Percentiles rank a stretch among this genome's conserved stretches.
phyloP scores from a whole-genome alignment of 2,113 vertebrate genomes.

The Megaceryle maxima region DNA sequence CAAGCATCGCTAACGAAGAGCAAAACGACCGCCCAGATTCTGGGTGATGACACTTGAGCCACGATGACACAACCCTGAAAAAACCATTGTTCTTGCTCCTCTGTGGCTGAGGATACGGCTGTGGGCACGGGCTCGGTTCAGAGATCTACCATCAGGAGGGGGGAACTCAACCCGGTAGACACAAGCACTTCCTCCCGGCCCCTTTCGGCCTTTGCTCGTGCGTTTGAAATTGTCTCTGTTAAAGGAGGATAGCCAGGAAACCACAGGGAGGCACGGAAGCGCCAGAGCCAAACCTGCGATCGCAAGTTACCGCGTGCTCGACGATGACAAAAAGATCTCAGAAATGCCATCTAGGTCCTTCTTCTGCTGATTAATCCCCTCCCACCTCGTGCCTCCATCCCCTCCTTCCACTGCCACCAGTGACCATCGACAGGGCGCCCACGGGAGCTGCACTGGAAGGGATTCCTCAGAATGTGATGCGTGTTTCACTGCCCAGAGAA shows the following conservation, averaged over 20 bases:
- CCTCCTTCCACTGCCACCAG: background rate
- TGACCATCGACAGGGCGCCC: background rate
- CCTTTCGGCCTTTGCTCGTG: background rate
- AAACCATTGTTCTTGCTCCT: background rate
- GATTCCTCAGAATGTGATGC: background rate
- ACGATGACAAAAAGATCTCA: background rate
- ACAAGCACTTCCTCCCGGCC: background rate
- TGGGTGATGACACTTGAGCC: background rate
- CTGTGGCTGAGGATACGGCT: rapidly evolving
- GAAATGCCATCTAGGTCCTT: background rate
- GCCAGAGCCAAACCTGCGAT: background rate
- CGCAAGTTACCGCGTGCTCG: background rate
- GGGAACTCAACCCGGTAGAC: background rate
- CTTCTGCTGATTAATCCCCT: background rate
- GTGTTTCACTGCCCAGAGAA: background rate
- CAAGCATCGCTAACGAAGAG: rapidly evolving
- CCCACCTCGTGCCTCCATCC: too few species aligned
- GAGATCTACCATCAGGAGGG: background rate
- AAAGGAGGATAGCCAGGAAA: background rate
- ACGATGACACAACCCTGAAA: background rate
- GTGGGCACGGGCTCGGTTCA: background rate
- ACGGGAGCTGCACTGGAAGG: background rate
- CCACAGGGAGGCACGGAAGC: background rate
- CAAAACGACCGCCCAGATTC: rapidly evolving
- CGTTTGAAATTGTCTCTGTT: background rate